Evolutionary conservation across 2,888 invertebrate genomes (phyloP).

Genomic region (Pammene fasciana): DNA sequence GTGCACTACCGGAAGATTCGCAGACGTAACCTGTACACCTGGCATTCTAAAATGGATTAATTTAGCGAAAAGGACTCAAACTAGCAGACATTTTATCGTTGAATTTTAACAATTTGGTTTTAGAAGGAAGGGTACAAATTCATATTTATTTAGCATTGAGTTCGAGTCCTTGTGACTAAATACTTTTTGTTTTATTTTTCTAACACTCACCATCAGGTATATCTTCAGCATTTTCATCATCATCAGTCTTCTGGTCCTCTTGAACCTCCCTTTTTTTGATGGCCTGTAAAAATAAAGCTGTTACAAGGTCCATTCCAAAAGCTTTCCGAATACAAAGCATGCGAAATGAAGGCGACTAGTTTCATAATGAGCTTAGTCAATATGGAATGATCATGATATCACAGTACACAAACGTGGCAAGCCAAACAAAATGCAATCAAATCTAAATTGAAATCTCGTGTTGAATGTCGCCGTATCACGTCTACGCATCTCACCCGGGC

Average conservation of each 20-base stretch:
- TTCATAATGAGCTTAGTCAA: constrained; percentile 55
- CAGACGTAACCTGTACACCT: constrained; percentile 18
- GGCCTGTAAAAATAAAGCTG: constrained; percentile 68
- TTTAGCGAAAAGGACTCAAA: neutral
- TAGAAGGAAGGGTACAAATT: neutral
- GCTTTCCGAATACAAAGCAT: constrained; percentile 46
- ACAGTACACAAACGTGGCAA: constrained; percentile 67
- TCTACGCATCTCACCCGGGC: constrained; percentile 78
- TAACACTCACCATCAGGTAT: constrained; percentile 71
- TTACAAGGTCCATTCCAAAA: constrained; percentile 45
- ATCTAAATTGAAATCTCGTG: constrained; percentile 79
- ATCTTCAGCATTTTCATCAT: constrained; percentile 69
- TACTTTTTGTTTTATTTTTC: neutral
- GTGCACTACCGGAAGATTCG: constrained; percentile 47
- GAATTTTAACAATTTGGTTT: neutral
- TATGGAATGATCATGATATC: constrained; percentile 63
- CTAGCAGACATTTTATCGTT: neutral
- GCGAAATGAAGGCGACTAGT: constrained; percentile 51
- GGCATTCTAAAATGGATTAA: constrained; percentile 6
- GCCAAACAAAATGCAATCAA: constrained; percentile 68
- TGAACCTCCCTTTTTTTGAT: constrained; percentile 77
- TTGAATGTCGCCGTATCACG: constrained; percentile 69
- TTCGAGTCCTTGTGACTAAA: neutral
- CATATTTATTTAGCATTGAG: neutral
- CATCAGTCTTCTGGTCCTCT: constrained; percentile 75